Percentiles rank a stretch among this genome's conserved stretches.
Evolutionary conservation across 2,797 vertebrate genomes (phyloP).

Genomic region (Dicrostonyx torquatus): DNA sequence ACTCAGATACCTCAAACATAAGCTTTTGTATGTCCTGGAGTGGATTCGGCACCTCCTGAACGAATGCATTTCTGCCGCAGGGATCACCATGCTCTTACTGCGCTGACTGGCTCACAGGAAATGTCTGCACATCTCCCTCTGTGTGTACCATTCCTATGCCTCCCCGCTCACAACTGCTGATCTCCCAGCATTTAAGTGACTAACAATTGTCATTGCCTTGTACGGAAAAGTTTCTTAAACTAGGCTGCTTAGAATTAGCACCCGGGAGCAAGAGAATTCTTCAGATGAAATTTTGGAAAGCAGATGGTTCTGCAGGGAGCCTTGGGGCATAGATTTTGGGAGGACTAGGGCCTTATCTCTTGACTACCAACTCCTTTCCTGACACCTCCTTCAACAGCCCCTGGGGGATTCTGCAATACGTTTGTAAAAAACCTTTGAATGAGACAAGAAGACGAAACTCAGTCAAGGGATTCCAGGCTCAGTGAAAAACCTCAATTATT

Average conservation of each 20-base stretch:
- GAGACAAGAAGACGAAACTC: conserved; percentile 8
- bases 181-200: not conserved
- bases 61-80: not conserved
- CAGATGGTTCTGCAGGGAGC: not conserved
- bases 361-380: conserved; percentile 11
- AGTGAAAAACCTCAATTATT: conserved; percentile 41
- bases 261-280: not conserved
- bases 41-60: not conserved
- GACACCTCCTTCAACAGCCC: not conserved
- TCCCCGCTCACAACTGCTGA: not conserved
- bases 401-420: not conserved
- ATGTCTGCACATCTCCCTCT: not conserved
- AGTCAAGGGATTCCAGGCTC: not conserved
- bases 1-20: not conserved
- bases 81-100: not conserved
- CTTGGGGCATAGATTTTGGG: not conserved
- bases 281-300: conserved; percentile 31
- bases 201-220: not conserved
- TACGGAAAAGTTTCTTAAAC: not conserved
- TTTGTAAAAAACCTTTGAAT: conserved; percentile 1
- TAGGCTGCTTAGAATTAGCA: not conserved
- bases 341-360: not conserved
- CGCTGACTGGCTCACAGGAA: not conserved
- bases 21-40: not conserved
- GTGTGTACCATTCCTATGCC: not conserved